Conservation (phyloP, 2,797 vertebrate genomes). For the Lepus oiostolus region DNA sequence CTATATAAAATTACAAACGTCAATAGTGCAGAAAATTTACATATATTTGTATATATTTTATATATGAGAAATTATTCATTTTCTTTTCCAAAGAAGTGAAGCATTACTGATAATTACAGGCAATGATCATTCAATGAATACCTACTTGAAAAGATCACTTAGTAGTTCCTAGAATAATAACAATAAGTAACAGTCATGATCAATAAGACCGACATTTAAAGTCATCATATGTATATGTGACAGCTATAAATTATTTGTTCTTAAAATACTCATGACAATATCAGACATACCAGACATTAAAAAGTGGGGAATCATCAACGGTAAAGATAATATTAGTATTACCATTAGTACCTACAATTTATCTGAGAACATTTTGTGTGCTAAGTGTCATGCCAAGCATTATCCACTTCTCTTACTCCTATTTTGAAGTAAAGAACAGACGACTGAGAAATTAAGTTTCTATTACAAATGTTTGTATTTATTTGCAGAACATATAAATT, state of each 20-base stretch:
- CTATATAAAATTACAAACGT: constrained; percentile 29
- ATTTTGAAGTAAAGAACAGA: neutral
- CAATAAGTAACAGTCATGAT: constrained; percentile 20
- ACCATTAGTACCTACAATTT: neutral
- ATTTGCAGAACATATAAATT: neutral
- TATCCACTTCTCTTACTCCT: neutral
- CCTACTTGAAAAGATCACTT: constrained; percentile 42
- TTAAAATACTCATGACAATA: neutral
- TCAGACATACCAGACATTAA: neutral
- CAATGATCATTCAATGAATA: constrained; percentile 63
- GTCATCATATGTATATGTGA: neutral
- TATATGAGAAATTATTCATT: constrained; percentile 45
- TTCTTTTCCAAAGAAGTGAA: constrained; percentile 57
- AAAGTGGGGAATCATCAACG: neutral
- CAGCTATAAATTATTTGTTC: neutral
- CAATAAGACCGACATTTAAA: constrained; percentile 44
- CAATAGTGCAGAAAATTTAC: neutral
- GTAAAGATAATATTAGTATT: neutral
- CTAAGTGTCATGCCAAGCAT: neutral
- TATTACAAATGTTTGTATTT: neutral
- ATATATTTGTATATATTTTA: neutral
- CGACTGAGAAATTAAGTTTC: neutral
- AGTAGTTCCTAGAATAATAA: constrained; percentile 46
- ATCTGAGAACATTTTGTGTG: neutral
- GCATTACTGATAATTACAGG: constrained; percentile 61